A percentile compares a stretch with the other conserved stretches of the same genome.
phyloP scores from a whole-genome alignment of 1,140 invertebrate genomes.

The Drosophila yakuba region DNA sequence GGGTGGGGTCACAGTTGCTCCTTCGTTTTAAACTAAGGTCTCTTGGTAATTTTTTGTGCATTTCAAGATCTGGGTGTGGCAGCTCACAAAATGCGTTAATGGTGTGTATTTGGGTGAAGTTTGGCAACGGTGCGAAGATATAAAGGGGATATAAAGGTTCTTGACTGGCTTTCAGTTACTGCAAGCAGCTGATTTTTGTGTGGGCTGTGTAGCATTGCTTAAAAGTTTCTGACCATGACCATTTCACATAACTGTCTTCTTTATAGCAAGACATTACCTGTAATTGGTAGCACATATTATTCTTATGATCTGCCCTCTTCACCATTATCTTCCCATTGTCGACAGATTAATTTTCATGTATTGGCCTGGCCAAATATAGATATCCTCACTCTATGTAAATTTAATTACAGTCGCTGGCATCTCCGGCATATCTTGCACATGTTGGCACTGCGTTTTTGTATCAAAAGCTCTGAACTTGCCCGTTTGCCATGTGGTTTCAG shows the following conservation, averaged over 20 bases:
- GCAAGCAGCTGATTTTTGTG: background rate
- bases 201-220: too few species aligned
- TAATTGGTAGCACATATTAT: too few species aligned
- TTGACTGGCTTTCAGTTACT: conserved; percentile 2
- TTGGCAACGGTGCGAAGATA: conserved; percentile 32
- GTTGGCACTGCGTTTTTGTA: conserved; percentile 42
- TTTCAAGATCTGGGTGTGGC: conserved; percentile 55
- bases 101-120: conserved; percentile 43
- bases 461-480: conserved; percentile 18
- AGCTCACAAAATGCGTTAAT: conserved; percentile 23
- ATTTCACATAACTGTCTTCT: too few species aligned
- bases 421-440: conserved; percentile 56
- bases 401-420: conserved; percentile 39
- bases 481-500: conserved; percentile 13
- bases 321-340: background rate
- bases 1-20: conserved; percentile 25
- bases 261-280: too few species aligned
- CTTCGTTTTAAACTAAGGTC: conserved; percentile 14
- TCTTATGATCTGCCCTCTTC: background rate
- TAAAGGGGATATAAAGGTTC: background rate
- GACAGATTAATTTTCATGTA: background rate
- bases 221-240: too few species aligned
- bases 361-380: background rate
- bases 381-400: conserved; percentile 14
- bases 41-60: conserved; percentile 31